Conservation (phyloP, 2,113 vertebrate genomes). For the Phalacrocorax pelagicus region DNA sequence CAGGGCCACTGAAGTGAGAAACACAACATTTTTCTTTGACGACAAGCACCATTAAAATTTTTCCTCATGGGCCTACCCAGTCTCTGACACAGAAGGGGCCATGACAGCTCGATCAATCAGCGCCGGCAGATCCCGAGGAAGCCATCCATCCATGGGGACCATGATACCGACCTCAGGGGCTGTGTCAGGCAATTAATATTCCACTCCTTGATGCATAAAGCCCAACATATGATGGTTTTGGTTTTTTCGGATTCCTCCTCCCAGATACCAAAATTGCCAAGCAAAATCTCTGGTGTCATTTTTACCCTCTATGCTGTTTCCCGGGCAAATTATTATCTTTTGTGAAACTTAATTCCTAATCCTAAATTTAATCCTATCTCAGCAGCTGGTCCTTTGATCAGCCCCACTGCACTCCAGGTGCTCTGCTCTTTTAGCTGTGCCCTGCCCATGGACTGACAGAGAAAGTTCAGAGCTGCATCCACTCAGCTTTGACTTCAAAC, state of each 20-base stretch:
- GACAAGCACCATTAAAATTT: slow-evolving; percentile 56
- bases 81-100: not conserved
- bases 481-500: not conserved
- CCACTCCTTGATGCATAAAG: not conserved
- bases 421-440: not conserved
- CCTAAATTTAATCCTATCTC: slow-evolving; percentile 42
- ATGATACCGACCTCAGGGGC: not conserved
- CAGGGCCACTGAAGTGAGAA: slow-evolving; percentile 14
- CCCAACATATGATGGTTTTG: not conserved
- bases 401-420: not conserved
- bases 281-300: not conserved
- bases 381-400: not conserved
- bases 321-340: slow-evolving; percentile 49
- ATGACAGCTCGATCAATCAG: slow-evolving; percentile 38
- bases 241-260: slow-evolving; percentile 25
- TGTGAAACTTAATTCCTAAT: slow-evolving; percentile 44
- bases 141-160: not conserved
- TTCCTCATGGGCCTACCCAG: not conserved
- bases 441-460: not conserved
- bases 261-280: not conserved
- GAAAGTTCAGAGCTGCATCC: not conserved
- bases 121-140: not conserved
- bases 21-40: slow-evolving; percentile 32
- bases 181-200: not conserved
- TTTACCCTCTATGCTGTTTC: not conserved